Percentiles rank a stretch among this genome's conserved stretches.
These are phyloP conservation scores for Dioctria linearis DNA, from an alignment of 2,888 invertebrate genomes.

Conservation along the genomic window DNA sequence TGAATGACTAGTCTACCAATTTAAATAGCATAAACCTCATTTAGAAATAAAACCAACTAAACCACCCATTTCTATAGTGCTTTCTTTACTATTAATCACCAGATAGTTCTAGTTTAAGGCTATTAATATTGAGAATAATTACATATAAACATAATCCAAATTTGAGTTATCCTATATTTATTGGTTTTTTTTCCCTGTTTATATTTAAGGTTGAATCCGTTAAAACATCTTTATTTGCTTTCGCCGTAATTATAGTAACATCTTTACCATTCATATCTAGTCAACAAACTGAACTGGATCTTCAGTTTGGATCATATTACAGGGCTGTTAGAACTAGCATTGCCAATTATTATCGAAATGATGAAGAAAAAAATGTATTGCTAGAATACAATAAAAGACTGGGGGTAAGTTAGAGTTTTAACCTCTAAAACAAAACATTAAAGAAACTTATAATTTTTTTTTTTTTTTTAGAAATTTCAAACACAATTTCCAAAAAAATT, in stretches of 20 bases:
- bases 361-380: background rate
- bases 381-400: background rate
- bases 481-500: conserved; percentile 63
- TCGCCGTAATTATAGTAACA: background rate
- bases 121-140: background rate
- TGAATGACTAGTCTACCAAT: too few relatives aligned
- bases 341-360: background rate
- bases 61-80: background rate
- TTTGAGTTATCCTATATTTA: background rate
- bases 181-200: background rate
- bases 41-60: background rate
- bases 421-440: too few relatives aligned
- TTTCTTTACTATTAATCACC: too few relatives aligned
- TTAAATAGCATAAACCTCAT: too few relatives aligned
- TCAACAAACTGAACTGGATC: conserved; percentile 3
- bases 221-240: background rate
- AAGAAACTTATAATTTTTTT: background rate
- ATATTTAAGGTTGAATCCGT: background rate
- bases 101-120: background rate
- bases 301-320: background rate
- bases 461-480: conserved; percentile 66
- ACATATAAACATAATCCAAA: background rate
- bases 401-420: background rate
- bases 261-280: background rate
- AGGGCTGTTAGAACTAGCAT: background rate